Evolutionary conservation across 1,140 invertebrate genomes (phyloP).

Genomic region (Scaptomyza pallida): DNA sequence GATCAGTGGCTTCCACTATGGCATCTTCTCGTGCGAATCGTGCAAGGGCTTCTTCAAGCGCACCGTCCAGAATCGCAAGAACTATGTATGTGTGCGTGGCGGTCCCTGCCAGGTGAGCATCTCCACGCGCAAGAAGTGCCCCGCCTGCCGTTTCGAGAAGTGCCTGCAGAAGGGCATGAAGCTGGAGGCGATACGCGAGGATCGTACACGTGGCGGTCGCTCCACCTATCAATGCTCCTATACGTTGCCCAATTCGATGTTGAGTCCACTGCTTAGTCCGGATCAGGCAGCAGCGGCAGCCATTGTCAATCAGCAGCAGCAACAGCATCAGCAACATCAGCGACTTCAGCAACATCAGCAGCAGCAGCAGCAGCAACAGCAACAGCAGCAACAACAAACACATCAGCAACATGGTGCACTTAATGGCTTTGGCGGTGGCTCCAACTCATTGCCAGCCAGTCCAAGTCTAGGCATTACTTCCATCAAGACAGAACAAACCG

Average conservation of each 20-base stretch:
- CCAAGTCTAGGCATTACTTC: constrained; percentile 54
- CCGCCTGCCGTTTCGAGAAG: constrained; percentile 98
- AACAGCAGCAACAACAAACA: constrained; percentile 51
- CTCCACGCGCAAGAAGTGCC: constrained; percentile 97
- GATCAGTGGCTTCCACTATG: constrained; percentile 97
- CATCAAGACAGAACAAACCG: constrained; percentile 65
- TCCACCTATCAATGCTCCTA: constrained; percentile 98
- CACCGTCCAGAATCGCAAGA: constrained; percentile 98
- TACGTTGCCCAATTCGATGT: constrained; percentile 89
- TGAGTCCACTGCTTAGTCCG: constrained; percentile 75
- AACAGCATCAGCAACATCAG: constrained; percentile 42
- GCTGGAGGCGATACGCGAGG: constrained; percentile 97
- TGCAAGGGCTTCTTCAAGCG: constrained; percentile 99
- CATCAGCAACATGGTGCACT: constrained; percentile 49
- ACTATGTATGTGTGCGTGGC: constrained; percentile 96
- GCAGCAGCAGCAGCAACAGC: constrained; percentile 56
- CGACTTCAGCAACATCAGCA: constrained; percentile 56
- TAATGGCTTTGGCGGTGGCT: constrained; percentile 58
- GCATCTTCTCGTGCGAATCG: constrained; percentile 98
- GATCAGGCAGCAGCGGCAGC: constrained; percentile 67
- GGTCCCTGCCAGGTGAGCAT: constrained; percentile 96
- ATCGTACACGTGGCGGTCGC: constrained; percentile 96
- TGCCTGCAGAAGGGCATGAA: constrained; percentile 98
- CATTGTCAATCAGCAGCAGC: constrained; percentile 52
- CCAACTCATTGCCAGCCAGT: constrained; percentile 58